phyloP scores from a whole-genome alignment of 2,113 vertebrate species.

The Ailuropoda melanoleuca region DNA sequence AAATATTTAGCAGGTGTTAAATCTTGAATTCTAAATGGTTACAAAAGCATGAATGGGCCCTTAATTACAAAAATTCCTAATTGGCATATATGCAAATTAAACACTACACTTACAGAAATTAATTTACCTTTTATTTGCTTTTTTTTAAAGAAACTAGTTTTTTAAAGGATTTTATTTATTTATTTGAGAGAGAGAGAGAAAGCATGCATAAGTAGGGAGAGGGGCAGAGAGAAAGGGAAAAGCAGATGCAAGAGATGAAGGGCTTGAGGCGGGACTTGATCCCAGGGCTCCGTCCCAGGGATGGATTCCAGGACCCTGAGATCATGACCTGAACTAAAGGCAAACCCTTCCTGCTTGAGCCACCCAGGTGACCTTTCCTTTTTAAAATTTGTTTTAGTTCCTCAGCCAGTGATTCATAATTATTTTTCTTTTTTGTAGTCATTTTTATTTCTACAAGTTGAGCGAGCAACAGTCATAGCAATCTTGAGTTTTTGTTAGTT shows the following conservation, averaged over 20 bases:
- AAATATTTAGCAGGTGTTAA: not conserved
- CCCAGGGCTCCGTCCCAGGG: too few relatives aligned
- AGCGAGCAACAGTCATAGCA: not conserved
- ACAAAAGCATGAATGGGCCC: not conserved
- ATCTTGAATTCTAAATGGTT: not conserved
- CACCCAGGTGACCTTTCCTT: not conserved
- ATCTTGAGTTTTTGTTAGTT: not conserved
- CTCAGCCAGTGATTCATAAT: not conserved
- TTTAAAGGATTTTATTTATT: too few relatives aligned
- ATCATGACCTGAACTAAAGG: not conserved
- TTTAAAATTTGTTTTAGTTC: not conserved
- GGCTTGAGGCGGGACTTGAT: too few relatives aligned
- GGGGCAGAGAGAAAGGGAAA: too few relatives aligned
- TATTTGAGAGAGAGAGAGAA: too few relatives aligned
- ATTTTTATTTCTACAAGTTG: constrained; percentile 14
- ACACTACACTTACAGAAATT: not conserved
- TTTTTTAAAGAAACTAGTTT: too few relatives aligned
- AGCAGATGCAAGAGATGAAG: too few relatives aligned
- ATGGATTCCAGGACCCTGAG: too few relatives aligned
- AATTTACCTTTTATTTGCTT: not conserved
- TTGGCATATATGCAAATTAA: not conserved
- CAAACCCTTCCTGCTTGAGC: not conserved
- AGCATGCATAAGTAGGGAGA: too few relatives aligned
- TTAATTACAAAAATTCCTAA: constrained; percentile 1
- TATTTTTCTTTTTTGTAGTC: constrained; percentile 13